These are phyloP conservation scores for Plagiodera versicolora DNA, from an alignment of 2,888 invertebrate species.

Conservation along the genomic window DNA sequence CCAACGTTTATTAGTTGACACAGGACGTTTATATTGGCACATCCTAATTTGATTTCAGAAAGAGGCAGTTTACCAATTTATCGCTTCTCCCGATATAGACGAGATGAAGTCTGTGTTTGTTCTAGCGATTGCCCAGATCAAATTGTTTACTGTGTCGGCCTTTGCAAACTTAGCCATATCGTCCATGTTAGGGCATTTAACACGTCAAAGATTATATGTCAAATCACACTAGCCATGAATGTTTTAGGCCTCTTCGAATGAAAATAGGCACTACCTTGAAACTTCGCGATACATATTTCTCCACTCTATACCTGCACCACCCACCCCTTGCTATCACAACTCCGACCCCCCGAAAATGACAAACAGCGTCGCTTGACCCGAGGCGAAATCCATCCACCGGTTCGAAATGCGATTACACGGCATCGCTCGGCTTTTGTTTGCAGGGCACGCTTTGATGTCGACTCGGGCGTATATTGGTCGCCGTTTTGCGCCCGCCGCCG, in stretches of 20 bases:
- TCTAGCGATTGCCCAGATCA: conserved; percentile 42
- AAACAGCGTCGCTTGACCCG: not conserved
- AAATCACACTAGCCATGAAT: no score
- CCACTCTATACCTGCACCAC: no score
- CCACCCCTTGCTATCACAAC: no score
- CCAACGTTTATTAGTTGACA: conserved; percentile 46
- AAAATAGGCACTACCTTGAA: no score
- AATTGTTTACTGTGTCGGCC: conserved; percentile 14
- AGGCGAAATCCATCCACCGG: conserved; percentile 43
- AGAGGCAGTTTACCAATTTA: conserved; percentile 37
- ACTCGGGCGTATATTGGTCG: conserved; percentile 51
- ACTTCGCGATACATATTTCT: no score
- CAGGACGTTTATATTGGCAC: conserved; percentile 45
- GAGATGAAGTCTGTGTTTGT: conserved; percentile 35
- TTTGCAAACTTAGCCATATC: not conserved
- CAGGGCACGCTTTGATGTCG: conserved; percentile 49
- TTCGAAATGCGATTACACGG: conserved; percentile 48
- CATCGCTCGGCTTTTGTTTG: conserved; percentile 41
- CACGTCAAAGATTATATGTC: no score
- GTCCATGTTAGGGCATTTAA: no score
- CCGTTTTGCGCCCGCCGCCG: conserved; percentile 42
- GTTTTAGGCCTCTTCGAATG: no score
- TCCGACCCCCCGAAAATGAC: not conserved
- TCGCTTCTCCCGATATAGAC: conserved; percentile 11
- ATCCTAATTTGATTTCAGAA: conserved; percentile 28